Percentiles rank a stretch among this genome's conserved stretches.
phyloP scores from a whole-genome alignment of 2,888 invertebrate genomes.

The Trissolcus brochymenae region DNA sequence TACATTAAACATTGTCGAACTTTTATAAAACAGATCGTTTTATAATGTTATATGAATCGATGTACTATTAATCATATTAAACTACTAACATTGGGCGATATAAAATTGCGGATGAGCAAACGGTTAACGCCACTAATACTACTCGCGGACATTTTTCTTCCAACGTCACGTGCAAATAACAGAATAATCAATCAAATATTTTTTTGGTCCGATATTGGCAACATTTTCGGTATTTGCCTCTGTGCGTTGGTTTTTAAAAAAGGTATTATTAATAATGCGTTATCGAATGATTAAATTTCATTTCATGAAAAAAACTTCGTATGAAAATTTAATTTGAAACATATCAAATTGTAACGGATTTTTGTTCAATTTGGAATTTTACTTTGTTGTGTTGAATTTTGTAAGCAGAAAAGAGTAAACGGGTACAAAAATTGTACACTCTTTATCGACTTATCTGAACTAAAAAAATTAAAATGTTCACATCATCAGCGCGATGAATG shows the following conservation, averaged over 20 bases:
- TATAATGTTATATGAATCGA: slow-evolving; percentile 60
- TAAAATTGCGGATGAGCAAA: slow-evolving; percentile 57
- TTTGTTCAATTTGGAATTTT: too few species aligned
- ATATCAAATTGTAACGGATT: too few species aligned
- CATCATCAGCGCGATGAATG: background rate
- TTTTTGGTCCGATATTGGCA: background rate
- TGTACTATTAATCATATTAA: slow-evolving; percentile 71
- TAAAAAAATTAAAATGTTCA: too few species aligned
- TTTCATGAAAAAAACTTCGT: too few species aligned
- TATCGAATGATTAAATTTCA: too few species aligned
- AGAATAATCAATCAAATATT: slow-evolving; percentile 26
- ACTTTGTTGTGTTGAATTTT: too few species aligned
- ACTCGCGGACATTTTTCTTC: slow-evolving; percentile 27
- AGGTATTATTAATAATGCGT: too few species aligned
- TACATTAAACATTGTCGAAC: slow-evolving; percentile 31
- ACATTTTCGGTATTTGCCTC: slow-evolving; percentile 3
- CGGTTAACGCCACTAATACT: slow-evolving; percentile 37
- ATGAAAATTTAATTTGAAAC: too few species aligned
- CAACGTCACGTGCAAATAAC: slow-evolving; percentile 27
- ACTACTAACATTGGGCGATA: slow-evolving; percentile 62
- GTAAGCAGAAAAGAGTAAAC: too few species aligned
- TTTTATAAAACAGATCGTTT: slow-evolving; percentile 55
- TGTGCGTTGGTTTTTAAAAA: background rate
- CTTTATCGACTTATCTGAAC: too few species aligned
- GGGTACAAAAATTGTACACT: too few species aligned